Base-by-base conservation (phyloP, 2,888 invertebrate species). In the Esperia sulphurella region DNA sequence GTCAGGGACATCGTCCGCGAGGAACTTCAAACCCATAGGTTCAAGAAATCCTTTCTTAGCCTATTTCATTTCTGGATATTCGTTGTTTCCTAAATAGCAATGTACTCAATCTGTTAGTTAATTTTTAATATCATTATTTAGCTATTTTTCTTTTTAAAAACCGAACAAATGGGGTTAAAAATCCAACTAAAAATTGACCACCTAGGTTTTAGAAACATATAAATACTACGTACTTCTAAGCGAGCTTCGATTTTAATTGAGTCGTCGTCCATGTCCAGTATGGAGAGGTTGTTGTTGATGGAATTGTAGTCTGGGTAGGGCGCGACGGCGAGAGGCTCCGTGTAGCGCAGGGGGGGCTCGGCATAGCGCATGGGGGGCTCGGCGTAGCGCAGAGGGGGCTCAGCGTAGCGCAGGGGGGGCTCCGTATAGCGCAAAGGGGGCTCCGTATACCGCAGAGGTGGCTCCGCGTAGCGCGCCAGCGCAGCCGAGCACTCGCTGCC, bases 231-330 rank as follows among this genome's bases (percentile, higher is more conserved):
- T 28, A 83, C 83, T 78, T 84, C 81, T 1, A 85, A 65, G 7
- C 81, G 58, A 4, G 89, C 73, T 55, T 87, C 83, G 31, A 89
- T 83, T 65, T 89, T 84, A 64, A 88, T 87, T 37, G 75, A 76
- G 62, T 89, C 76, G 55, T 90, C 90, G 64, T 89, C 90, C 86
- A 89, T 87, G 60, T 89, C 88, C 37, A 89, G 77, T 46, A 89
- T 90, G 58, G 80, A 69, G 53, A 86, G 77, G 61, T 88, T 88
- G 65, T 87, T 87, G 66, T 84, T 83, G 59, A 85, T 71, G 52
- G 68, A 61, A 65, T 75, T 78, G 68, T 84, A 83, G 68, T 81
- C 82, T 41, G 71, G 71, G 57, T 75, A 77, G 31, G n/a, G 47
- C 50, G 40, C 39, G 40, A 13, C 21, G 37, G 46, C 14, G 45